Evolutionary conservation across 30 jellyfish, hydroid and myxozoan genomes (phyloP).

Genomic region (Chrysaora quinquecirrha): DNA sequence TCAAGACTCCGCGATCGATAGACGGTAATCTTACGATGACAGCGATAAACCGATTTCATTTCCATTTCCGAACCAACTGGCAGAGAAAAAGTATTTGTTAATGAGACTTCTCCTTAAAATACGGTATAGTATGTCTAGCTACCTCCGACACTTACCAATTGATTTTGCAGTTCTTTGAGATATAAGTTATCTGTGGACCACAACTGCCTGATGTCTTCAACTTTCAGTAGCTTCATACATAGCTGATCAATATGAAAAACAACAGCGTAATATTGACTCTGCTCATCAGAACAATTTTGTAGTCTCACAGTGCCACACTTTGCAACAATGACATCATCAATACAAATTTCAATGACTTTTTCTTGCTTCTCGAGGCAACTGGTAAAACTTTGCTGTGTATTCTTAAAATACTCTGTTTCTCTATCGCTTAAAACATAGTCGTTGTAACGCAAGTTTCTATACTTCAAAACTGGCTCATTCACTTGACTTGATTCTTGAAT

Average conservation of each 20-base stretch:
- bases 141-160: constrained; percentile 51
- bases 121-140: no score
- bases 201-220: constrained; percentile 33
- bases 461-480: constrained; percentile 3
- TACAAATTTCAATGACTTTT: background rate
- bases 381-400: background rate
- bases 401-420: constrained; percentile 31
- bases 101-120: no score
- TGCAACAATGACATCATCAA: constrained; percentile 40
- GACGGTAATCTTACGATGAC: no score
- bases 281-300: background rate
- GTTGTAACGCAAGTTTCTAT: constrained; percentile 7
- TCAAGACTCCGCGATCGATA: no score
- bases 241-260: constrained; percentile 37
- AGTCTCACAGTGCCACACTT: background rate
- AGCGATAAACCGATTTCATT: no score
- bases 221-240: constrained; percentile 33
- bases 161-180: constrained; percentile 5
- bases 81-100: no score
- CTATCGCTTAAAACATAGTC: constrained; percentile 23
- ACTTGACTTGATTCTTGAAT: background rate
- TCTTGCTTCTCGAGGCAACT: background rate
- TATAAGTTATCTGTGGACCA: constrained; percentile 29
- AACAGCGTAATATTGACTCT: background rate
- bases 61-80: no score